These are phyloP conservation scores for Drosophila oshimai DNA, from an alignment of 1,140 invertebrate species.

Conservation along the genomic window DNA sequence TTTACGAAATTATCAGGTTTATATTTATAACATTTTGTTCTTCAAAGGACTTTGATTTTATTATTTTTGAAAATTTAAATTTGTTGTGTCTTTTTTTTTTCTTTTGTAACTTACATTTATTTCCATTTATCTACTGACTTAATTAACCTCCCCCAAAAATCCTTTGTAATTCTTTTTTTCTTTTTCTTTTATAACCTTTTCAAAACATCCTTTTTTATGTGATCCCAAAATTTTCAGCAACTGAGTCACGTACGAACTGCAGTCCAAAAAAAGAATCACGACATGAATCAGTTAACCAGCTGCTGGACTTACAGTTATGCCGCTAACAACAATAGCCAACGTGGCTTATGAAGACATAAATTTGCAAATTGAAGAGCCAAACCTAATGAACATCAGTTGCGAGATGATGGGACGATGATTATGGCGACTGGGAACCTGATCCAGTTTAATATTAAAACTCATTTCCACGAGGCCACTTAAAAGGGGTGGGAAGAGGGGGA, in stretches of 20 bases:
- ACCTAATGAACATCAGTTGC: conserved; percentile 43
- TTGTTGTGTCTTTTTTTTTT: no score
- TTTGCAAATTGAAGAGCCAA: conserved; percentile 74
- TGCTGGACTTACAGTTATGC: conserved; percentile 15
- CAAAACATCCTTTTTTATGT: not conserved
- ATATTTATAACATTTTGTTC: no score
- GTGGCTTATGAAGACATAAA: conserved; percentile 75
- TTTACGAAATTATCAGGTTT: no score
- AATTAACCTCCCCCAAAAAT: not conserved
- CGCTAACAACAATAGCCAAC: conserved; percentile 2
- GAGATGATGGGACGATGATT: conserved; percentile 22
- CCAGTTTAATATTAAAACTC: conserved; percentile 60
- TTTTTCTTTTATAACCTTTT: not conserved
- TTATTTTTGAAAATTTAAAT: no score
- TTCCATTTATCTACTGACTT: no score
- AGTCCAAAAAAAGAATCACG: conserved; percentile 18
- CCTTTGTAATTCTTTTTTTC: not conserved
- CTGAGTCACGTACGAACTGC: conserved; percentile 64
- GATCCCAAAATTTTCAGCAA: conserved; percentile 42
- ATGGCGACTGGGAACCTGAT: conserved; percentile 54
- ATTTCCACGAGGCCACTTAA: conserved; percentile 30
- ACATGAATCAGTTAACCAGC: conserved; percentile 34
- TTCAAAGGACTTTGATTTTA: no score
- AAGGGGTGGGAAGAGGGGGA: not conserved
- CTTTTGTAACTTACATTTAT: no score